Evolutionary conservation across 2,888 invertebrate species (phyloP).

Genomic region (Cryptophagus acutangulus): DNA sequence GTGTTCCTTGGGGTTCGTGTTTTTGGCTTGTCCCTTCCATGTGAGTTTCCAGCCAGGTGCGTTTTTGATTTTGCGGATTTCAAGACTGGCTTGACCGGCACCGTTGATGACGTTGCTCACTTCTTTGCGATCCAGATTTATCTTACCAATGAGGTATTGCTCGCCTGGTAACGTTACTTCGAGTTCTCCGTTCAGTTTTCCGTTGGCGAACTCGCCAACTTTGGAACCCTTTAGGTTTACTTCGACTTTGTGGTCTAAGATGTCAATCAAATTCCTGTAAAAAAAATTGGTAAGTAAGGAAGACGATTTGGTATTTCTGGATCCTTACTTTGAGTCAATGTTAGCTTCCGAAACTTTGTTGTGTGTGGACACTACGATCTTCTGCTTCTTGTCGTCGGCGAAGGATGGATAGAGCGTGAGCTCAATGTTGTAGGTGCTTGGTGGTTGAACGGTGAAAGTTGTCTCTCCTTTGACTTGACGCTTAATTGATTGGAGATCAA

Average conservation of each 20-base stretch:
- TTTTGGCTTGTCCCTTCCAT: constrained; percentile 41
- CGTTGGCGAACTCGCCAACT: constrained; percentile 47
- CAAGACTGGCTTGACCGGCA: constrained; percentile 35
- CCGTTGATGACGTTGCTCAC: constrained; percentile 36
- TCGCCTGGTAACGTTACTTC: constrained; percentile 53
- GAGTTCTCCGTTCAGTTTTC: constrained; percentile 47
- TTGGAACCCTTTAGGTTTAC: constrained; percentile 49
- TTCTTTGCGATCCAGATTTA: constrained; percentile 38
- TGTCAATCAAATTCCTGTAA: constrained; percentile 50
- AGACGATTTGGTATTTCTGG: constrained; percentile 1
- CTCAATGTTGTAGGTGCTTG: constrained; percentile 57
- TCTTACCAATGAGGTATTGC: constrained; percentile 46
- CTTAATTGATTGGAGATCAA: constrained; percentile 57
- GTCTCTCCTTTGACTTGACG: constrained; percentile 60
- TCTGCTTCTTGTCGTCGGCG: constrained; percentile 65
- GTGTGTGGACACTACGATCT: constrained; percentile 60
- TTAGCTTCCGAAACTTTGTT: constrained; percentile 52
- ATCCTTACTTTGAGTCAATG: constrained; percentile 56
- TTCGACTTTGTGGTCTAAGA: constrained; percentile 49
- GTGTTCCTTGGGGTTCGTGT: constrained; percentile 45
- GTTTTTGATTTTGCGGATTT: constrained; percentile 46
- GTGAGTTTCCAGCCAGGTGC: constrained; percentile 46
- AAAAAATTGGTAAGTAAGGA: constrained; percentile 7
- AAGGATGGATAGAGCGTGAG: constrained; percentile 63
- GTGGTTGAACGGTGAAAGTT: constrained; percentile 57